Base-by-base conservation (phyloP, 2,113 vertebrate genomes). In the Oenanthe melanoleuca region DNA sequence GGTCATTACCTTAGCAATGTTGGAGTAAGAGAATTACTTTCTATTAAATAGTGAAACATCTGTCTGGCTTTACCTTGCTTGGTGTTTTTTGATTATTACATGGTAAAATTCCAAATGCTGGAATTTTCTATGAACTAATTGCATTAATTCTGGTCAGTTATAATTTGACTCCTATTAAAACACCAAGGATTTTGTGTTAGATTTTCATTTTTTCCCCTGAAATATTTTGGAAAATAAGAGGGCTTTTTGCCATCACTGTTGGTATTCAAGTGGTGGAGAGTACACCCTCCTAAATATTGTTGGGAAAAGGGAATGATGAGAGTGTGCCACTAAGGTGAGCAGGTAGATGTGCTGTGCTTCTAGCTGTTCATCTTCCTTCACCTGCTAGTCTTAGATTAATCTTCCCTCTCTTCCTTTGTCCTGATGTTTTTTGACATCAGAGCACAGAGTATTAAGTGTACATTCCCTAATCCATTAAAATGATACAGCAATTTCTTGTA, bases 311-410 rank as follows among this genome's bases (percentile, higher is more conserved):
- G 24, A 80, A 63, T 24, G 17, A 19, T 73, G n/a, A 66, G 11
- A 45, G 6, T 24, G 13, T 67, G 31, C 17, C n/a, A 44, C 20
- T 56, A 57, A 61, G 18, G 19, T 34, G 38, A 86, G 19, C 9
- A 60, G 40, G 8, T 33, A 80, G 24, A 22, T 0, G 0, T 71
- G 64, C 11, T 24, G 19, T 38, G 31, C 28, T 67, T 60, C 23
- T 52, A 78, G 47, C 40, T 45, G 23, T 56, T 90, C 23, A 53
- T 80, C 17, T 45, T 59, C 37, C 49, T 67, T 80, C 63, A 52
- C 37, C 11, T 45, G 16, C 16, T 47, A 42, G 52, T 70, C 45
- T 81, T 67, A 74, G 29, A 89, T 49, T 89, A 80, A 50, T 80
- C 11, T 94, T 86, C 12, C 8, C 29, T 80, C 38, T 72, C 34